Conservation (phyloP, 1,140 invertebrate genomes). For the Drosophila guanche region DNA sequence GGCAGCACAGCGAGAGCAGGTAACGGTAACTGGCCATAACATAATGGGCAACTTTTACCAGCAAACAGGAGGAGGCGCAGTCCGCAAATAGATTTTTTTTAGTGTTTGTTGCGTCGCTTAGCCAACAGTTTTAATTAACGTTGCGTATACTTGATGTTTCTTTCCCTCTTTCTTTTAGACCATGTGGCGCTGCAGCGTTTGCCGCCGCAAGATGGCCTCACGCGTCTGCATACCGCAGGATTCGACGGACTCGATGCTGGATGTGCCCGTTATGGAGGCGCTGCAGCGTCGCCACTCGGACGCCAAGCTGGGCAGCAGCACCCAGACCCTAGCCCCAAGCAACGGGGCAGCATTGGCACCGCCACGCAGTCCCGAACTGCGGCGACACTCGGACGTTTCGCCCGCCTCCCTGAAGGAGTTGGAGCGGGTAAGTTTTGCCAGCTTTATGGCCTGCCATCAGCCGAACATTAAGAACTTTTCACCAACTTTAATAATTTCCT, state of each 20-base stretch:
- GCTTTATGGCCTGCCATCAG: too few species aligned
- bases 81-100: conserved; percentile 54
- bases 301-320: conserved; percentile 87
- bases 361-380: conserved; percentile 90
- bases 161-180: conserved; percentile 84
- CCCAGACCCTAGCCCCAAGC: conserved; percentile 83
- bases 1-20: too few species aligned
- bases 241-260: conserved; percentile 91
- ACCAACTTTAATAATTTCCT: background rate
- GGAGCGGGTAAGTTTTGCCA: conserved; percentile 88
- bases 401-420: conserved; percentile 92
- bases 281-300: conserved; percentile 91
- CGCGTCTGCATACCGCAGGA: conserved; percentile 88
- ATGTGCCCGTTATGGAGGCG: conserved; percentile 90
- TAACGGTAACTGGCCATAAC: background rate
- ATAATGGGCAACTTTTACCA: conserved; percentile 45
- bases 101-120: conserved; percentile 19
- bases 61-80: conserved; percentile 51
- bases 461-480: background rate
- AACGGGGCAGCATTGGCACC: conserved; percentile 87
- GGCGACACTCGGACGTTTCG: conserved; percentile 92
- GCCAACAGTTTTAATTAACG: conserved; percentile 62
- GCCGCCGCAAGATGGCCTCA: conserved; percentile 90
- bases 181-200: conserved; percentile 91
- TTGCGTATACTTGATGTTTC: conserved; percentile 29